Evolutionary conservation across 2,113 vertebrate genomes (phyloP).

Genomic region (Caranx melampygus): DNA sequence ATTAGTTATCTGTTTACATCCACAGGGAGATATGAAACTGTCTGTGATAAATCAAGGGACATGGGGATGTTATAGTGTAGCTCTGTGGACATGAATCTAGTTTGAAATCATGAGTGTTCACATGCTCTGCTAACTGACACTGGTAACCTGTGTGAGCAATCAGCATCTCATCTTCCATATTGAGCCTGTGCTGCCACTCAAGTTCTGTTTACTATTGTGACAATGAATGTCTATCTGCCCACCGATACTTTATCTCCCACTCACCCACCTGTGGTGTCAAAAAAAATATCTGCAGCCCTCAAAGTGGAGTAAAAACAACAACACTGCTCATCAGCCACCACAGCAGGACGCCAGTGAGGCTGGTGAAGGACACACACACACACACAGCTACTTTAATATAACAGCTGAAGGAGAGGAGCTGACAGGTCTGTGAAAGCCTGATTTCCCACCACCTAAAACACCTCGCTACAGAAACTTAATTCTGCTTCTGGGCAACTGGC

Average conservation of each 20-base stretch:
- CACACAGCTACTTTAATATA: not conserved
- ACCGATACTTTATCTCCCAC: slow-evolving; percentile 35
- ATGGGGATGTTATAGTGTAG: not conserved
- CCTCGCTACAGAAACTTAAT: no score
- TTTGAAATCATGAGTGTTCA: not conserved
- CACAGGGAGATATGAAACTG: not conserved
- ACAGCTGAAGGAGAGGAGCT: no score
- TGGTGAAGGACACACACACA: not conserved
- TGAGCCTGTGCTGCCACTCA: slow-evolving; percentile 1
- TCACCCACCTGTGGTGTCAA: slow-evolving; percentile 35
- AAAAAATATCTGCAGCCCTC: slow-evolving; percentile 1
- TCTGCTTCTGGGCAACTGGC: not conserved
- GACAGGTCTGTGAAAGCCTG: no score
- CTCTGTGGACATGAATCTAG: not conserved
- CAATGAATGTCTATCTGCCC: slow-evolving; percentile 30
- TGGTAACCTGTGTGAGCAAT: not conserved
- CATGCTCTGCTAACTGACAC: not conserved
- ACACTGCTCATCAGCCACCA: not conserved
- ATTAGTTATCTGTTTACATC: not conserved
- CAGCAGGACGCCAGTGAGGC: not conserved
- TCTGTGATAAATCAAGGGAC: not conserved
- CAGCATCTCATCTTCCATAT: slow-evolving; percentile 4
- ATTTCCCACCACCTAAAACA: no score
- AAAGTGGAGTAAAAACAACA: slow-evolving; percentile 6
- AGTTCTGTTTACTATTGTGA: slow-evolving; percentile 11